Percentiles rank a stretch among this genome's conserved stretches.
Evolutionary conservation across 2,888 invertebrate species (phyloP).

Genomic region (Portevinia maculata): DNA sequence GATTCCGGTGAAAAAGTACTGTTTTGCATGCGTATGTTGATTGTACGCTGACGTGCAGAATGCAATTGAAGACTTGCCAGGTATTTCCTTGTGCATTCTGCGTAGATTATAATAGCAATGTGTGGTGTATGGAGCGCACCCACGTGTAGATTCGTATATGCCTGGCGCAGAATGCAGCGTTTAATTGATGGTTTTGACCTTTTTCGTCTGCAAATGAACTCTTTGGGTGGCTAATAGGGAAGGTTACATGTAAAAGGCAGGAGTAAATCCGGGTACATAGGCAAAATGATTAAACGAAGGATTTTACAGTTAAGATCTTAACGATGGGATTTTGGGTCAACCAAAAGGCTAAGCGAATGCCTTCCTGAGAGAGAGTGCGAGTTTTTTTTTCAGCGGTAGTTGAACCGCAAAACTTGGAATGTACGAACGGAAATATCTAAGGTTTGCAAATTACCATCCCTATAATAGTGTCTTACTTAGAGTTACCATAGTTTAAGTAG

Average conservation of each 20-base stretch:
- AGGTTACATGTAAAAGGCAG: neutral
- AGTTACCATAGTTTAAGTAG: too few species aligned
- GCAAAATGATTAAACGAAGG: conserved; percentile 4
- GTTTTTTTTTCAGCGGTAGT: too few species aligned
- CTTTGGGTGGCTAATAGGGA: conserved; percentile 60
- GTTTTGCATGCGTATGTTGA: conserved; percentile 55
- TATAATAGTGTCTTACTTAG: too few species aligned
- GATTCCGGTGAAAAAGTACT: conserved; percentile 61
- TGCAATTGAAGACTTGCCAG: conserved; percentile 37
- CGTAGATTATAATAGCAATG: conserved; percentile 13
- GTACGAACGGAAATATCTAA: too few species aligned
- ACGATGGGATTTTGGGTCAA: neutral
- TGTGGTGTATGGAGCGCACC: conserved; percentile 48
- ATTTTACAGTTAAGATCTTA: conserved; percentile 1
- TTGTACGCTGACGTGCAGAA: conserved; percentile 41
- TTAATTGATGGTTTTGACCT: conserved; percentile 65
- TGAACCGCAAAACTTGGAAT: too few species aligned
- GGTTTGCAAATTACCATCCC: too few species aligned
- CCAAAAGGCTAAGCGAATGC: neutral
- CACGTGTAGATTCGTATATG: conserved; percentile 36
- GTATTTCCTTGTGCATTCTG: conserved; percentile 30
- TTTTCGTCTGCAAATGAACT: conserved; percentile 52
- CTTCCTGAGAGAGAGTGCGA: too few species aligned
- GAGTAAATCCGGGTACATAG: neutral
- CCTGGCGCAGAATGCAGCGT: conserved; percentile 10